phyloP scores from a whole-genome alignment of 2,888 invertebrate species.

The Drosophila setosimentum region DNA sequence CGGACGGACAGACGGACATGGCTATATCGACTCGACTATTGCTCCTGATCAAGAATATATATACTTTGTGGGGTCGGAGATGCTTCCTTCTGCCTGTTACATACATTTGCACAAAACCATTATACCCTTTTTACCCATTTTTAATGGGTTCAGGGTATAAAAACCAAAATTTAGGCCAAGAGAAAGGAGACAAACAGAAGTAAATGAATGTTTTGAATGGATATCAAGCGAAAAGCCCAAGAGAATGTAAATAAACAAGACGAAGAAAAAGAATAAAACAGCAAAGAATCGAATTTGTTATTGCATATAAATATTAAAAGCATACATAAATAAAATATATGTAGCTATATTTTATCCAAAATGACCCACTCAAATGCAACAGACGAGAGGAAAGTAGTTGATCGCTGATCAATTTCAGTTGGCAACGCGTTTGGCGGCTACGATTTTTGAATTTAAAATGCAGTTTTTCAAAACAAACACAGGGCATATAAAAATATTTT shows the following conservation, averaged over 20 bases:
- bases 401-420: slow-evolving; percentile 5
- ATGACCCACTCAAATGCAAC: slow-evolving; percentile 7
- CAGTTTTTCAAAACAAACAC: slow-evolving; percentile 9
- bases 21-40: too few species aligned
- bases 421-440: slow-evolving; percentile 16
- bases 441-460: slow-evolving; percentile 11
- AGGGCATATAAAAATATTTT: slow-evolving; percentile 20
- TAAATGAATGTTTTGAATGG: slow-evolving; percentile 43
- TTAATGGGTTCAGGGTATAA: too few species aligned
- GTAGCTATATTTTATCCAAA: slow-evolving; percentile 58
- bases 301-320: slow-evolving; percentile 57
- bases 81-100: too few species aligned
- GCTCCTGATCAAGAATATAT: too few species aligned
- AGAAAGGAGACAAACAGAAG: slow-evolving; percentile 13
- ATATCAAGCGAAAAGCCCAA: slow-evolving; percentile 21
- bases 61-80: too few species aligned
- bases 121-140: too few species aligned
- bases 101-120: too few species aligned
- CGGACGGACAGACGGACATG: too few species aligned
- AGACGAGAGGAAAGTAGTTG: not conserved
- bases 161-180: slow-evolving; percentile 34
- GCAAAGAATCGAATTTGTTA: slow-evolving; percentile 74
- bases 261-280: not conserved
- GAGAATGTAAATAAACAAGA: not conserved
- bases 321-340: slow-evolving; percentile 31